These are phyloP conservation scores for Diuraphis noxia DNA, from an alignment of 1,140 invertebrate genomes.

Conservation along the genomic window DNA sequence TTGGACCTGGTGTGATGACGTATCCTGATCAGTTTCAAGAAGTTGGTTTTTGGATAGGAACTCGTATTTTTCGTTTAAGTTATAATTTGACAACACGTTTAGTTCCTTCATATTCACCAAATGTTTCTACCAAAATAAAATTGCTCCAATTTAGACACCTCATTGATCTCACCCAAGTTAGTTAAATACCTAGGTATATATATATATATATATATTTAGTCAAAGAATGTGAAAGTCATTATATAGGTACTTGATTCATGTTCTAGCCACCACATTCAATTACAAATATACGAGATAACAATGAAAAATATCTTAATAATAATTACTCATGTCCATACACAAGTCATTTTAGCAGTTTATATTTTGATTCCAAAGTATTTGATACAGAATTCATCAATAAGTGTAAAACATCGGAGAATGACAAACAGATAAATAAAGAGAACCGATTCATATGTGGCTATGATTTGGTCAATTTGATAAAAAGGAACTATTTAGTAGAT, in stretches of 20 bases:
- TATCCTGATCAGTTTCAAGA: constrained; percentile 39
- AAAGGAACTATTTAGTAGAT: background rate
- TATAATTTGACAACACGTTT: background rate
- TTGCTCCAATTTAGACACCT: constrained; percentile 15
- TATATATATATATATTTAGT: too few relatives aligned
- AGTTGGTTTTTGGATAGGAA: constrained; percentile 46
- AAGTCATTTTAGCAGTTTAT: constrained; percentile 20
- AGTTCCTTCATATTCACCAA: constrained; percentile 12
- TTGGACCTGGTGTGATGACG: constrained; percentile 51
- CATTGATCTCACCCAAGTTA: constrained; percentile 42
- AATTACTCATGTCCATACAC: background rate
- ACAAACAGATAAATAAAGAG: background rate
- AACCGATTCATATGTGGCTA: background rate
- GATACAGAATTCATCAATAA: background rate
- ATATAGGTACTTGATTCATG: background rate
- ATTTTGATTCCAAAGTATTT: background rate
- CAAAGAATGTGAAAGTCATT: too few relatives aligned
- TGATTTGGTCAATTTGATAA: constrained; percentile 3
- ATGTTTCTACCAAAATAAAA: constrained; percentile 26
- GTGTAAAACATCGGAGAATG: background rate
- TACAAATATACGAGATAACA: background rate
- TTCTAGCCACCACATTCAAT: constrained; percentile 13
- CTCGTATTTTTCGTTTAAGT: constrained; percentile 10
- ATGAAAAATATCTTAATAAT: constrained; percentile 18
- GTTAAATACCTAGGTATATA: background rate